These are phyloP conservation scores for Grapholita molesta DNA, from an alignment of 1,140 invertebrate species.

Conservation along the genomic window DNA sequence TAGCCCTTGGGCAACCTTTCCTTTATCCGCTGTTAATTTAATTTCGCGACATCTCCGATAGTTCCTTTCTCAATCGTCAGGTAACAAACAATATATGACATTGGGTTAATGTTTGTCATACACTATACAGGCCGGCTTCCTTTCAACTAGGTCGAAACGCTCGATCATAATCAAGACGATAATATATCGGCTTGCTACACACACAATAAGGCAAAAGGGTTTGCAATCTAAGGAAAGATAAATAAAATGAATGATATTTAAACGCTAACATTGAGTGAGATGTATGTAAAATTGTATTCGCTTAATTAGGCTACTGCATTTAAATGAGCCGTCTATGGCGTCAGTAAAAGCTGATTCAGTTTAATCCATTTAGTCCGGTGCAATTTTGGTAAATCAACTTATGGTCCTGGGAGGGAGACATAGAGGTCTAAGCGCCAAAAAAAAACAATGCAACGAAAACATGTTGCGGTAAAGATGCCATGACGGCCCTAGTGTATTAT, in stretches of 20 bases:
- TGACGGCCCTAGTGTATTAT: no score
- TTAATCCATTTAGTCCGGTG: no score
- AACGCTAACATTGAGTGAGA: not conserved
- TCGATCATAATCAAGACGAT: not conserved
- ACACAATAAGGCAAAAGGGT: not conserved
- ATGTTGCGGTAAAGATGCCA: no score
- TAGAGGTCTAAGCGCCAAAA: no score
- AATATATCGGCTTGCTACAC: not conserved
- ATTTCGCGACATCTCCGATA: not conserved
- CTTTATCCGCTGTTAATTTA: not conserved
- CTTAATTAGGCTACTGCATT: no score
- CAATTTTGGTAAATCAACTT: no score
- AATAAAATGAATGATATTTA: not conserved
- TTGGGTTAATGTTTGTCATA: not conserved
- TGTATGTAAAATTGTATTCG: no score
- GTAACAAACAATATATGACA: not conserved
- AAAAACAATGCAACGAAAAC: no score
- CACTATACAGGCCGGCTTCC: not conserved
- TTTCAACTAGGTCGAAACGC: not conserved
- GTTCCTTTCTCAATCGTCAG: not conserved
- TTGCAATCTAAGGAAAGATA: not conserved
- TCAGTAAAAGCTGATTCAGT: no score
- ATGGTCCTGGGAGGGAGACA: no score
- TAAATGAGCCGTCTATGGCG: no score
- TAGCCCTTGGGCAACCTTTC: not conserved